Percentiles rank a stretch among this genome's conserved stretches.
Evolutionary conservation across 2,797 vertebrate genomes (phyloP).

Genomic region (Spinus olivaceus): DNA sequence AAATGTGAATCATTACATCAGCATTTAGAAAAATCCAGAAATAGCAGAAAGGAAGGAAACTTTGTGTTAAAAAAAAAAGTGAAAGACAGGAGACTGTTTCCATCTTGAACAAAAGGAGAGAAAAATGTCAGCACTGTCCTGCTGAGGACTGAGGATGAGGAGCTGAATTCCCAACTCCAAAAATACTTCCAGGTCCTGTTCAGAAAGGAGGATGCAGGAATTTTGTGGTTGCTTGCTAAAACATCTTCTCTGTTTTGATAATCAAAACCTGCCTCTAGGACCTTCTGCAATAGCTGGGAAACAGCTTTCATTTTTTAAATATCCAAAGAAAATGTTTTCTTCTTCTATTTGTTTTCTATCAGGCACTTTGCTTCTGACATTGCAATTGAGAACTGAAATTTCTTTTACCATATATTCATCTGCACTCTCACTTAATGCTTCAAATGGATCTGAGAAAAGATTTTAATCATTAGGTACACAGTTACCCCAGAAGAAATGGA

Average conservation of each 20-base stretch:
- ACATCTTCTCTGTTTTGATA: neutral
- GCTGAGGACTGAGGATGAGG: neutral
- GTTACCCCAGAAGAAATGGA: neutral
- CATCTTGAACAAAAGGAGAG: neutral
- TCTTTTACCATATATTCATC: neutral
- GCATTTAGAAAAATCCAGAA: neutral
- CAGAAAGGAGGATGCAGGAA: neutral
- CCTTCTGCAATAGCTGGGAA: neutral
- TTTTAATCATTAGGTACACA: neutral
- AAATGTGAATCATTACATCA: neutral
- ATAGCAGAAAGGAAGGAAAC: conserved; percentile 3
- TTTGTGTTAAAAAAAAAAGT: neutral
- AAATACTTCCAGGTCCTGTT: neutral
- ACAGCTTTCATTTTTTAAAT: neutral
- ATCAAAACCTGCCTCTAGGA: neutral
- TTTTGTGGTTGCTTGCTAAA: neutral
- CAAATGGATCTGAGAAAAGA: neutral
- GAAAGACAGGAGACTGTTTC: neutral
- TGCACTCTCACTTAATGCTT: neutral
- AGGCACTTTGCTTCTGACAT: neutral
- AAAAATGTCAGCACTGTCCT: neutral
- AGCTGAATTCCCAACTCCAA: neutral
- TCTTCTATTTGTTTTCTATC: neutral
- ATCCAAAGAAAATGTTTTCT: neutral
- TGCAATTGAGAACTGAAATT: neutral